phyloP scores from a whole-genome alignment of 2,888 invertebrate genomes.

The Phania funesta region DNA sequence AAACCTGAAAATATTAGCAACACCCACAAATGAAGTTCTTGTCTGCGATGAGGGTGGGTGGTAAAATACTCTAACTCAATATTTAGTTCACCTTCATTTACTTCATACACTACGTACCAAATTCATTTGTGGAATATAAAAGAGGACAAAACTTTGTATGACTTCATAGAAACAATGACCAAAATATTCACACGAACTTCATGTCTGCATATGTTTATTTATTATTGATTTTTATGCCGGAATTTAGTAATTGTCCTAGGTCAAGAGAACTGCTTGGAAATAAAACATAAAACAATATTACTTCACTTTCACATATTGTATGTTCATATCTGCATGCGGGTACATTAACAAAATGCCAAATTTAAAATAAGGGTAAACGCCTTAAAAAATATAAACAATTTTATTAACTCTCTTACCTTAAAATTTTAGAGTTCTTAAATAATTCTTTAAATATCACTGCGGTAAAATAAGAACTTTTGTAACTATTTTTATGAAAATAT shows the following conservation, averaged over 20 bases:
- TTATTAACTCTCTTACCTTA: not conserved
- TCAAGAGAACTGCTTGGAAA: slow-evolving; percentile 59
- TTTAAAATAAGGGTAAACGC: too few relatives aligned
- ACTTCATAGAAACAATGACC: not conserved
- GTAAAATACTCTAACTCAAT: not conserved
- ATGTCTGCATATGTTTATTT: slow-evolving; percentile 13
- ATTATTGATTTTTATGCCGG: slow-evolving; percentile 42
- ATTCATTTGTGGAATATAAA: slow-evolving; percentile 58
- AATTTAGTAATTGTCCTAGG: slow-evolving; percentile 67
- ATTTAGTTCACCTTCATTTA: not conserved
- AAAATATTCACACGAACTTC: not conserved
- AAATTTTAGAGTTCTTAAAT: not conserved
- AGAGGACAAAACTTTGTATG: not conserved
- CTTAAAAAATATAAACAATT: too few relatives aligned
- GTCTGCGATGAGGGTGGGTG: slow-evolving; percentile 33
- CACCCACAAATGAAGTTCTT: slow-evolving; percentile 61
- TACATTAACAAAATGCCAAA: too few relatives aligned
- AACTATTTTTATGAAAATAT: slow-evolving; percentile 20
- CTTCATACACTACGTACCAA: not conserved
- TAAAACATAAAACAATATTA: not conserved
- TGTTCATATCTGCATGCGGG: too few relatives aligned
- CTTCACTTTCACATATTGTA: slow-evolving; percentile 42
- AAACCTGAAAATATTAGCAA: slow-evolving; percentile 8
- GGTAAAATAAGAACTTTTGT: slow-evolving; percentile 1
- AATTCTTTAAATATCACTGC: not conserved